A percentile compares a stretch with the other conserved stretches of the same genome.
Evolutionary conservation across 2,113 vertebrate genomes (phyloP).

Genomic region (Toxostoma redivivum): DNA sequence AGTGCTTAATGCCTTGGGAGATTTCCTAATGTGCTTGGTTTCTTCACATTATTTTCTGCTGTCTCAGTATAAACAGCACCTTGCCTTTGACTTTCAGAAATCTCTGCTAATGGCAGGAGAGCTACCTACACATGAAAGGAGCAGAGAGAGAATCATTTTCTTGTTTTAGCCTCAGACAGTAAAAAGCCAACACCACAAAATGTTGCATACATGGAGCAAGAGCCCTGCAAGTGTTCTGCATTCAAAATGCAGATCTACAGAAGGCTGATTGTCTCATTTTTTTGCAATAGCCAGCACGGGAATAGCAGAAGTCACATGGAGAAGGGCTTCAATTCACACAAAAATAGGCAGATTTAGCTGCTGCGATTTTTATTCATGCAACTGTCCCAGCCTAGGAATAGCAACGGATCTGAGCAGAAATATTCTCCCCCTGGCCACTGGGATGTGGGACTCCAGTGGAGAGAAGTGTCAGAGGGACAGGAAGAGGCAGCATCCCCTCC

Average conservation of each 20-base stretch:
- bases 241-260: conserved; percentile 43
- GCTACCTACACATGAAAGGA: not conserved
- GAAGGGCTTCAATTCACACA: conserved; percentile 29
- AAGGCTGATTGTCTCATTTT: conserved; percentile 42
- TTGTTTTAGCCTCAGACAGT: not conserved
- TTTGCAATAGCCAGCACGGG: conserved; percentile 23
- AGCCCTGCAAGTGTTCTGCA: conserved; percentile 43
- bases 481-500: not conserved
- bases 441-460: not conserved
- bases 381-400: not conserved
- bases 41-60: not conserved
- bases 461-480: not conserved
- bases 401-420: not conserved
- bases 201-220: conserved; percentile 25
- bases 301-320: conserved; percentile 51
- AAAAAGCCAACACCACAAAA: conserved; percentile 17
- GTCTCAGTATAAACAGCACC: not conserved
- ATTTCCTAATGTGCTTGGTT: not conserved
- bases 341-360: conserved; percentile 39
- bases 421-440: not conserved
- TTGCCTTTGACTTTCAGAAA: not conserved
- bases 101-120: not conserved
- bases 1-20: not conserved
- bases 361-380: not conserved
- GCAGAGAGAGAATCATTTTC: not conserved